These are phyloP conservation scores for Cyprinodon diabolis DNA, from an alignment of 2,797 vertebrate genomes.

Conservation along the genomic window DNA sequence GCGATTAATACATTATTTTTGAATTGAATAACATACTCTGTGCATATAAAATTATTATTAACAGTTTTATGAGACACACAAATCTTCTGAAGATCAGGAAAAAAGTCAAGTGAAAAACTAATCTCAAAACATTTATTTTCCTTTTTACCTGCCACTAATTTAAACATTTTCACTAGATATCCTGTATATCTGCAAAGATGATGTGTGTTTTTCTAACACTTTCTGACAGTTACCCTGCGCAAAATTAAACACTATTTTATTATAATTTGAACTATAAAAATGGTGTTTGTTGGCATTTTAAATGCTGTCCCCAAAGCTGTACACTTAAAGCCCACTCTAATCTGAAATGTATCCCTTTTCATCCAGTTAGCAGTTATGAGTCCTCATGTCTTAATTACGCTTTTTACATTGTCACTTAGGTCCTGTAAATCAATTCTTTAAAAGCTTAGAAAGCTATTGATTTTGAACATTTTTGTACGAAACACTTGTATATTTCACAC, in stretches of 20 bases:
- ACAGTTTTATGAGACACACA: no score
- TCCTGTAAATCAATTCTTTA: neutral
- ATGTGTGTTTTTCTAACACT: neutral
- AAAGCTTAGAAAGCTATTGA: neutral
- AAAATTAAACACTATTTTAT: neutral
- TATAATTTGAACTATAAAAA: neutral
- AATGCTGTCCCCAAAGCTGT: neutral
- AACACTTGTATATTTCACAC: neutral
- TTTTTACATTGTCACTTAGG: neutral
- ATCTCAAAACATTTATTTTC: neutral
- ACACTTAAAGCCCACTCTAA: neutral
- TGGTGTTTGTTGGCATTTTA: neutral
- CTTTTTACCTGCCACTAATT: neutral
- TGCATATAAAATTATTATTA: no score
- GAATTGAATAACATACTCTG: no score
- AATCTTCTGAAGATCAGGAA: no score
- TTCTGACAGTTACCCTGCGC: neutral
- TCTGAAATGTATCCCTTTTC: neutral
- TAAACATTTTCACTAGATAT: neutral
- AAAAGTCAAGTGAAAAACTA: no score
- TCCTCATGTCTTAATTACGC: conserved; percentile 1
- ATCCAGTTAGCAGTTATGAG: conserved; percentile 5
- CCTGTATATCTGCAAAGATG: neutral
- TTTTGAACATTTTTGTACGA: neutral
- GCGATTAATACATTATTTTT: no score